Evolutionary conservation across 2,113 vertebrate species (phyloP).

Genomic region (Centropus unirufus): DNA sequence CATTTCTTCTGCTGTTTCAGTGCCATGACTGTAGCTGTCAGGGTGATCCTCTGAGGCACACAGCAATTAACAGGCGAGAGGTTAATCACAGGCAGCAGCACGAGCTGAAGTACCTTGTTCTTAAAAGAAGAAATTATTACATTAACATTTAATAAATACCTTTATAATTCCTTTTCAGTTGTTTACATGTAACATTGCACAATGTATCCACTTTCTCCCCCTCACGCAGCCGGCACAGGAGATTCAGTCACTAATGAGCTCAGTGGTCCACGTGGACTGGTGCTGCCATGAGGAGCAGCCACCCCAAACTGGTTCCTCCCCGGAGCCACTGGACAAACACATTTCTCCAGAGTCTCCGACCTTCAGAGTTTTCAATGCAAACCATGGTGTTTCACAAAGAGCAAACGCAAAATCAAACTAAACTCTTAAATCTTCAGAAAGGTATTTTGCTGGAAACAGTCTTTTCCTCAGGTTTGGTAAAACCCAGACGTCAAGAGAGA

Average conservation of each 20-base stretch:
- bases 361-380: not conserved
- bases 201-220: not conserved
- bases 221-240: not conserved
- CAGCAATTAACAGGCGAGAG: not conserved
- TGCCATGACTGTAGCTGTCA: not conserved
- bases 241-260: not conserved
- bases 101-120: not conserved
- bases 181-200: not conserved
- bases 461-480: not conserved
- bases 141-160: not conserved
- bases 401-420: not conserved
- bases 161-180: not conserved
- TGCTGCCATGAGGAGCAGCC: not conserved
- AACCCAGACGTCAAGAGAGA: not conserved
- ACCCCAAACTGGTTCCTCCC: not conserved
- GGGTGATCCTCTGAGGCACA: not conserved
- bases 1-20: not conserved
- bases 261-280: not conserved
- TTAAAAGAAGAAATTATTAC: not conserved
- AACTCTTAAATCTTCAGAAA: not conserved
- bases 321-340: not conserved
- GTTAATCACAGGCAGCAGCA: not conserved
- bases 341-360: not conserved
- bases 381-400: not conserved
- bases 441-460: not conserved